Conservation (phyloP, 1,140 invertebrate species). For the Drosophila busckii region DNA sequence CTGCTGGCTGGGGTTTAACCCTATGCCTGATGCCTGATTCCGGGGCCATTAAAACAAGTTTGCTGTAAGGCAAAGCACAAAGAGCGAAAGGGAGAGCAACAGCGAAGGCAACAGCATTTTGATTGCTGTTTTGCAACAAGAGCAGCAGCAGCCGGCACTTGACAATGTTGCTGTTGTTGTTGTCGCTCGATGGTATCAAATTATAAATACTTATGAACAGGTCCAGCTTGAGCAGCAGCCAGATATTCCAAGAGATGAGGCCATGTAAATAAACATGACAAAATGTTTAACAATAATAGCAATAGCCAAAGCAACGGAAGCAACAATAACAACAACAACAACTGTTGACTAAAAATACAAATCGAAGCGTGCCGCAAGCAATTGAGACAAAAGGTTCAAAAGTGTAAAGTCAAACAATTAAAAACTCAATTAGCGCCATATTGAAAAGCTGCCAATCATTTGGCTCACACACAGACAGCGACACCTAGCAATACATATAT, state of each 20-base stretch:
- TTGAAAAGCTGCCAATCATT: conserved; percentile 75
- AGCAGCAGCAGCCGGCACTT: too few species aligned
- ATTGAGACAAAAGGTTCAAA: conserved; percentile 42
- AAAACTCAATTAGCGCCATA: conserved; percentile 76
- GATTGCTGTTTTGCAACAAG: conserved; percentile 55
- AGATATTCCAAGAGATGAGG: not conserved
- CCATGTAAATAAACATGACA: conserved; percentile 18
- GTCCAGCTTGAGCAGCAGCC: conserved; percentile 11
- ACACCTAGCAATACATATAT: conserved; percentile 26
- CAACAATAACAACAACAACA: conserved; percentile 7
- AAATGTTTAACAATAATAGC: not conserved
- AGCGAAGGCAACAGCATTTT: conserved; percentile 30
- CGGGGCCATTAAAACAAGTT: conserved; percentile 58
- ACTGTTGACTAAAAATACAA: conserved; percentile 12
- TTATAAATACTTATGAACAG: conserved; percentile 50
- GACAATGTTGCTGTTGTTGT: conserved; percentile 29
- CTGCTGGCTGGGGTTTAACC: not conserved
- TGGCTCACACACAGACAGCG: conserved; percentile 21
- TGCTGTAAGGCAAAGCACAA: conserved; percentile 9
- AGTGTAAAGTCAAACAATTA: conserved; percentile 73
- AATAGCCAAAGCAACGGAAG: not conserved
- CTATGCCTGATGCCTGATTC: conserved; percentile 10
- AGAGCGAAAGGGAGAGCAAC: not conserved
- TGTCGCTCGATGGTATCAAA: conserved; percentile 42
- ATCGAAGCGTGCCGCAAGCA: conserved; percentile 26